phyloP scores from a whole-genome alignment of 1,140 invertebrate genomes.

The Latrodectus geometricus region DNA sequence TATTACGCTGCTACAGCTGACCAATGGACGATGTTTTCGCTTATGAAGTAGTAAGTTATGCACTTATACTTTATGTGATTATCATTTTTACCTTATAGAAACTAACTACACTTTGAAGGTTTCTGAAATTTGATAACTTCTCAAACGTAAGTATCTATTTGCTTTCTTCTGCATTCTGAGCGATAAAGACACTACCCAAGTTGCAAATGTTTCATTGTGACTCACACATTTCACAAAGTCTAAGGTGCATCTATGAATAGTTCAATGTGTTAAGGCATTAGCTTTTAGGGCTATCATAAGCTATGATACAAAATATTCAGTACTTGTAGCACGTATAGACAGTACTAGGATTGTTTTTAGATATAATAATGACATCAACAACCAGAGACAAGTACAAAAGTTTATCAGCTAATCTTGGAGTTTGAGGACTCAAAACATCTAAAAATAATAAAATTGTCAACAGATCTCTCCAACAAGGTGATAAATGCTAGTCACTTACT shows the following conservation, averaged over 20 bases:
- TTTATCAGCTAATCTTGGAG: neutral
- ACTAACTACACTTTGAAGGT: too few relatives aligned
- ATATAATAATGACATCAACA: neutral
- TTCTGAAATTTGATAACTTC: too few relatives aligned
- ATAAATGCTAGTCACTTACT: neutral
- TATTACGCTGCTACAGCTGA: too few relatives aligned
- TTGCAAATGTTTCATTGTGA: neutral
- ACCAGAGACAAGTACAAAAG: neutral
- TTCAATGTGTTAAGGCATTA: slow-evolving; percentile 1
- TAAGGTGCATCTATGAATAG: slow-evolving; percentile 1
- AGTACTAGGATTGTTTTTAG: neutral
- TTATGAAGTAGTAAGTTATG: too few relatives aligned
- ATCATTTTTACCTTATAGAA: too few relatives aligned
- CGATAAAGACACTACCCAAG: neutral
- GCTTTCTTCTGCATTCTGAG: neutral
- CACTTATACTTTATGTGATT: too few relatives aligned
- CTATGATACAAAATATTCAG: slow-evolving; percentile 20
- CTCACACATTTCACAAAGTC: neutral
- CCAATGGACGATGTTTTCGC: too few relatives aligned
- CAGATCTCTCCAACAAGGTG: neutral
- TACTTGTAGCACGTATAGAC: neutral
- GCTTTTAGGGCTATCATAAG: neutral
- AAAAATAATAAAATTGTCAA: neutral
- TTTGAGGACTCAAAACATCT: neutral
- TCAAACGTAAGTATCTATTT: too few relatives aligned